Percentiles rank a stretch among this genome's conserved stretches.
These are phyloP conservation scores for Alethe diademata DNA, from an alignment of 2,113 vertebrate species.

Conservation along the genomic window DNA sequence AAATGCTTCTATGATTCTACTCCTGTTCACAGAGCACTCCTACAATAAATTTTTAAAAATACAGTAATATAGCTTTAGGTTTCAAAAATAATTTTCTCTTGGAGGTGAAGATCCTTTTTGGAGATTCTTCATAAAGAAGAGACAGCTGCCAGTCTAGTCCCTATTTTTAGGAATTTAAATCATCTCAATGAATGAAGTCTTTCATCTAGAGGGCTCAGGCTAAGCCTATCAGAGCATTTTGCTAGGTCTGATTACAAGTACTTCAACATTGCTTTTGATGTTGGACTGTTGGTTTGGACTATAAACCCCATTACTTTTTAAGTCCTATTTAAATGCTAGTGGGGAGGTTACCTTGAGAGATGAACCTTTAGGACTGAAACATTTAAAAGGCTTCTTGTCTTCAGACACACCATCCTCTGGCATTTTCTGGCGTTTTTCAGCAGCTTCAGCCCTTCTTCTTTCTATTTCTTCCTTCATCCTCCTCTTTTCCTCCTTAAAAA, in stretches of 20 bases:
- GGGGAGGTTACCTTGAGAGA: constrained; percentile 86
- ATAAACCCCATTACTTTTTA: background rate
- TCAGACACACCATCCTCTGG: constrained; percentile 82
- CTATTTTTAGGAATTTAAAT: background rate
- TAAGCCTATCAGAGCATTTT: background rate
- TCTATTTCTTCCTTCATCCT: constrained; percentile 98
- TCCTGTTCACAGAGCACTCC: background rate
- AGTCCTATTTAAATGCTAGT: background rate
- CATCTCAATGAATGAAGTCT: background rate
- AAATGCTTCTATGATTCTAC: background rate
- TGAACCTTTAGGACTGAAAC: constrained; percentile 91
- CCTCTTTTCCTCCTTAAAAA: constrained; percentile 90
- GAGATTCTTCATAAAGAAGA: background rate
- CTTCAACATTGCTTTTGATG: background rate
- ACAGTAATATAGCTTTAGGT: background rate
- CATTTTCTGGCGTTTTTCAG: constrained; percentile 94
- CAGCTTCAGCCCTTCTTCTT: constrained; percentile 93
- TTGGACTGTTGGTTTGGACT: background rate
- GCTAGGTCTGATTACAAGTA: background rate
- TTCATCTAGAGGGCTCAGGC: background rate
- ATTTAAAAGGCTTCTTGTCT: constrained; percentile 90
- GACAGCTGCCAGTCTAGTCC: background rate
- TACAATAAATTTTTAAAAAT: background rate
- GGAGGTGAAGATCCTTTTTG: background rate
- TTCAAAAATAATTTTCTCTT: background rate